Evolutionary conservation across 1,140 invertebrate genomes (phyloP).

Genomic region (Sesamia nonagrioides): DNA sequence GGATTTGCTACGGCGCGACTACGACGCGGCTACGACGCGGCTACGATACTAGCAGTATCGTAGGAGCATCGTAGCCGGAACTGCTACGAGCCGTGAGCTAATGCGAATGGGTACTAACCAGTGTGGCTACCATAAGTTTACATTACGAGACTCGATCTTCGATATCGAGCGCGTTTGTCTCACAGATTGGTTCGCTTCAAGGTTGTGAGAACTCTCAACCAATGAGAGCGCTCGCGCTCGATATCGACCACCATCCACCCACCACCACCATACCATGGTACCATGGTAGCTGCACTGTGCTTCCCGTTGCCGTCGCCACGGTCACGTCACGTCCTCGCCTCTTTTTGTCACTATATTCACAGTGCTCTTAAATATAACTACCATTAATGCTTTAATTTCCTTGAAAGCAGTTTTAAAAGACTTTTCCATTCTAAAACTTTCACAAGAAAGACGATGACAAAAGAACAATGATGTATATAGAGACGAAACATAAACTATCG

Average conservation of each 20-base stretch:
- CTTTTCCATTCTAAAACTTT: slow-evolving; percentile 84
- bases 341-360: slow-evolving; percentile 20
- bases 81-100: background rate
- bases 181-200: too few species aligned
- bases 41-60: background rate
- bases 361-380: slow-evolving; percentile 63
- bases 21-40: background rate
- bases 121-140: too few species aligned
- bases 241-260: too few species aligned
- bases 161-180: too few species aligned
- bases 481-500: slow-evolving; percentile 53
- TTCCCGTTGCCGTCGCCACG: background rate
- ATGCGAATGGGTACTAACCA: too few species aligned
- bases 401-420: slow-evolving; percentile 85
- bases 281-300: background rate
- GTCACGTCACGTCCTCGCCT: slow-evolving; percentile 12
- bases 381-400: slow-evolving; percentile 86
- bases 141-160: too few species aligned
- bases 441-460: slow-evolving; percentile 79
- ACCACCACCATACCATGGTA: too few species aligned
- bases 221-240: too few species aligned
- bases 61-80: too few species aligned
- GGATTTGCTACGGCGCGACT: background rate
- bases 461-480: slow-evolving; percentile 67
- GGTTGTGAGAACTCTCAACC: too few species aligned